A percentile compares a stretch with the other conserved stretches of the same genome.
Conservation (phyloP, 2,113 vertebrate genomes). For the Larimichthys polyactis region DNA sequence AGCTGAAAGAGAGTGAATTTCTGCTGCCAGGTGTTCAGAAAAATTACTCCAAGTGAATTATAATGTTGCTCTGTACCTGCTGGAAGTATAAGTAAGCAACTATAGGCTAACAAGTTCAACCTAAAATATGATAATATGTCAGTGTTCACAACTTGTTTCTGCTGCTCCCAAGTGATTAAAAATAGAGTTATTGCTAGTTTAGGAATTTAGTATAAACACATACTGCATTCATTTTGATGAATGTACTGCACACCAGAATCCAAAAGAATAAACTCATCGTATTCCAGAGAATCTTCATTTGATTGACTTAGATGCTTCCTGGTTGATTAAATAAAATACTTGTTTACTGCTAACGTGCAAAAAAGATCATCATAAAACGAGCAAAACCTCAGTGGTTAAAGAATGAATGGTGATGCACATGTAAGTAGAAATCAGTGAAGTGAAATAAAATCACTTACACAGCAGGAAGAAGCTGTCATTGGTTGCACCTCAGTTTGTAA, state of each 20-base stretch:
- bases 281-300: background rate
- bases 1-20: background rate
- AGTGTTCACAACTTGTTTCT: background rate
- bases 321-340: background rate
- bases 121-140: background rate
- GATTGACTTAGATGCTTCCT: background rate
- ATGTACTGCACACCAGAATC: background rate
- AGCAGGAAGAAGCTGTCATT: background rate
- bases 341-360: background rate
- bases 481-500: background rate
- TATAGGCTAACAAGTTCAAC: background rate
- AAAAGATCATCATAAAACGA: conserved; percentile 31
- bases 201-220: background rate
- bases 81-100: background rate
- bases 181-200: background rate
- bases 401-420: background rate
- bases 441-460: background rate
- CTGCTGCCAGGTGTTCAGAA: background rate
- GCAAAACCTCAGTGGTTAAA: background rate
- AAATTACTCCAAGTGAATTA: background rate
- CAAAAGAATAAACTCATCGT: background rate
- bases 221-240: background rate
- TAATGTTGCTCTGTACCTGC: background rate
- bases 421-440: conserved; percentile 2
- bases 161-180: background rate